phyloP scores from a whole-genome alignment of 2,888 invertebrate species.

The Drosophila sordidula region DNA sequence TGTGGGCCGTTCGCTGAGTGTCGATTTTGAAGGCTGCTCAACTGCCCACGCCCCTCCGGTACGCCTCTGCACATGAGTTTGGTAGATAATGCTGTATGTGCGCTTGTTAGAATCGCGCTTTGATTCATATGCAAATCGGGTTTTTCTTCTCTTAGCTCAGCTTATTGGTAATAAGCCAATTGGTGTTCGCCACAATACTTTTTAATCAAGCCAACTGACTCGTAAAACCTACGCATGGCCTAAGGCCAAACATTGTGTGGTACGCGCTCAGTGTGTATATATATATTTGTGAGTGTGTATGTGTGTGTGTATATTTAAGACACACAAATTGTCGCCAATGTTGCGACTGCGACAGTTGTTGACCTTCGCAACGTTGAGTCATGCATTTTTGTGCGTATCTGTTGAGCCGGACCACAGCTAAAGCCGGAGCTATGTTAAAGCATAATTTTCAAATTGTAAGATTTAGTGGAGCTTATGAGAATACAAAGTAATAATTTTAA shows the following conservation, averaged over 20 bases:
- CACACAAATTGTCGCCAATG: constrained; percentile 58
- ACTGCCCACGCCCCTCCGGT: constrained; percentile 58
- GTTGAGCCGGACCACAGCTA: constrained; percentile 25
- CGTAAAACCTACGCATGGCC: constrained; percentile 67
- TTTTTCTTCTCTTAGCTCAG: constrained; percentile 40
- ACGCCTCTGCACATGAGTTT: constrained; percentile 67
- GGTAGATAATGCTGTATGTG: constrained; percentile 34
- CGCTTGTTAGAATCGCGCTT: constrained; percentile 71
- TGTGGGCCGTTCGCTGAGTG: constrained; percentile 40
- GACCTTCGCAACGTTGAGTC: constrained; percentile 71
- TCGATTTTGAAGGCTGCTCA: constrained; percentile 64
- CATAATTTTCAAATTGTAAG: constrained; percentile 10
- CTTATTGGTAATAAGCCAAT: constrained; percentile 79
- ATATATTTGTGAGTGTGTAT: constrained; percentile 21
- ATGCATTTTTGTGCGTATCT: constrained; percentile 53
- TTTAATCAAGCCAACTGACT: constrained; percentile 70
- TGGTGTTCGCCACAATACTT: constrained; percentile 73
- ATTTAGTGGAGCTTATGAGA: constrained; percentile 10
- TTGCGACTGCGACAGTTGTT: constrained; percentile 65
- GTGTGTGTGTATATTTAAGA: constrained; percentile 28
- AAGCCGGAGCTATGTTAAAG: constrained; percentile 49
- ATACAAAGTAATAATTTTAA: constrained; percentile 1
- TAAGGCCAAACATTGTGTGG: constrained; percentile 73
- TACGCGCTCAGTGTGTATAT: constrained; percentile 34
- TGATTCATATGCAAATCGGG: constrained; percentile 72